phyloP scores from a whole-genome alignment of 2,797 vertebrate species.

The Hippocampus kuda region DNA sequence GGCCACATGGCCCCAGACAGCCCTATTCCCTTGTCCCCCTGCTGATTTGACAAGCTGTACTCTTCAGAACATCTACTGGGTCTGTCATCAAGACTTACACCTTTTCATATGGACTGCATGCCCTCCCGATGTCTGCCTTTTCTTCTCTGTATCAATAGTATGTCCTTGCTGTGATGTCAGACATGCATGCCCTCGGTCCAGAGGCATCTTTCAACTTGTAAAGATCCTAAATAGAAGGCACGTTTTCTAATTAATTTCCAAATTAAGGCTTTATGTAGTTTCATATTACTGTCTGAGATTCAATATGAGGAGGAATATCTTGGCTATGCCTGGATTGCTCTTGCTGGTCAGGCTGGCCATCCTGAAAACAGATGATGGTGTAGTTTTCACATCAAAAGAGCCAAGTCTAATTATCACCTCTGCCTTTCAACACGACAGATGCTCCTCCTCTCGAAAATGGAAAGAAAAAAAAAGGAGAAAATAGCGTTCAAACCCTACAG shows the following conservation, averaged over 20 bases:
- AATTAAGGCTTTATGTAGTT: conserved; percentile 25
- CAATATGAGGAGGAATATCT: conserved; percentile 47
- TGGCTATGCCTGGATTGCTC: conserved; percentile 34
- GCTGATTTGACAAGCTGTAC: conserved; percentile 35
- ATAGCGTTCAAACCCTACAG: conserved; percentile 4
- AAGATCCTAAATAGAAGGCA: conserved; percentile 6
- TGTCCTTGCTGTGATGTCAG: conserved; percentile 14
- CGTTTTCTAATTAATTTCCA: conserved; percentile 19
- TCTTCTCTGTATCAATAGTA: conserved; percentile 3
- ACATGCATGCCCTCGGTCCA: conserved; percentile 10
- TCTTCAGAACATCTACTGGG: conserved; percentile 23
- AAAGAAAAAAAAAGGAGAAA: conserved; percentile 26
- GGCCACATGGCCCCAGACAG: conserved; percentile 56
- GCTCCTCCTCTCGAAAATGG: conserved; percentile 24
- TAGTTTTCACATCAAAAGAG: conserved; percentile 69
- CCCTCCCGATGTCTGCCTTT: conserved; percentile 15
- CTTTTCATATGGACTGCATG: conserved; percentile 8
- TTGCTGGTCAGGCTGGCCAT: conserved; percentile 48
- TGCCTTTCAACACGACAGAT: conserved; percentile 54
- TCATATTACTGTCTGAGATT: conserved; percentile 7
- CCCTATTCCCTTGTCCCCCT: conserved; percentile 35
- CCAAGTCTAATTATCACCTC: conserved; percentile 67
- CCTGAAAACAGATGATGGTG: conserved; percentile 60
- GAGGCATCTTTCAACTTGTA: conserved; percentile 2
- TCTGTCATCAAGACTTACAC: conserved; percentile 23